Evolutionary conservation across 2,113 vertebrate genomes (phyloP).

Genomic region (Centropristis striata): DNA sequence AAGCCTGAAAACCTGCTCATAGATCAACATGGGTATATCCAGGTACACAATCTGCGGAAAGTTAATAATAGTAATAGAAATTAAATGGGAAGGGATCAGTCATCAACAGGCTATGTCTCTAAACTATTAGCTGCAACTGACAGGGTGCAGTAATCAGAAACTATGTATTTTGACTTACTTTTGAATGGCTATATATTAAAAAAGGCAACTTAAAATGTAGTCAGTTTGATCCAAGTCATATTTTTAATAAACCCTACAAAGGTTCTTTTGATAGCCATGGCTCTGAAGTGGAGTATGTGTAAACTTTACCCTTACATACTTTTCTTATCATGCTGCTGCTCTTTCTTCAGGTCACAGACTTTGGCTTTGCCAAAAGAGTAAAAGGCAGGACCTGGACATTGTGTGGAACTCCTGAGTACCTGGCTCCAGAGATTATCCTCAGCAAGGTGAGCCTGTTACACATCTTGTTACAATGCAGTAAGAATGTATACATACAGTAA

Average conservation of each 20-base stretch:
- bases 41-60: slow-evolving; percentile 84
- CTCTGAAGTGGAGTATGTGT: neutral
- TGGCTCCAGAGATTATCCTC: slow-evolving; percentile 99
- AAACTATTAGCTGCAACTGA: neutral
- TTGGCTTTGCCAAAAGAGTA: slow-evolving; percentile 99
- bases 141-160: neutral
- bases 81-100: neutral
- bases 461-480: no score
- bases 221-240: neutral
- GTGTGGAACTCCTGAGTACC: slow-evolving; percentile 98
- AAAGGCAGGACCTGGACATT: slow-evolving; percentile 99
- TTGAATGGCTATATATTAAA: no score
- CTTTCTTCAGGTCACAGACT: slow-evolving; percentile 94
- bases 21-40: slow-evolving; percentile 99
- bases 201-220: neutral
- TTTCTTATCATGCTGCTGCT: neutral
- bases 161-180: neutral
- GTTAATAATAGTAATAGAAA: neutral
- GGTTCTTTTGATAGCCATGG: neutral
- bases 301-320: neutral
- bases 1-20: slow-evolving; percentile 99
- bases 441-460: slow-evolving; percentile 90
- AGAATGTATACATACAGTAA: neutral
- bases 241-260: neutral
- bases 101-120: neutral